Evolutionary conservation across 2,797 vertebrate species (phyloP).

Genomic region (Neomorphus geoffroyi): DNA sequence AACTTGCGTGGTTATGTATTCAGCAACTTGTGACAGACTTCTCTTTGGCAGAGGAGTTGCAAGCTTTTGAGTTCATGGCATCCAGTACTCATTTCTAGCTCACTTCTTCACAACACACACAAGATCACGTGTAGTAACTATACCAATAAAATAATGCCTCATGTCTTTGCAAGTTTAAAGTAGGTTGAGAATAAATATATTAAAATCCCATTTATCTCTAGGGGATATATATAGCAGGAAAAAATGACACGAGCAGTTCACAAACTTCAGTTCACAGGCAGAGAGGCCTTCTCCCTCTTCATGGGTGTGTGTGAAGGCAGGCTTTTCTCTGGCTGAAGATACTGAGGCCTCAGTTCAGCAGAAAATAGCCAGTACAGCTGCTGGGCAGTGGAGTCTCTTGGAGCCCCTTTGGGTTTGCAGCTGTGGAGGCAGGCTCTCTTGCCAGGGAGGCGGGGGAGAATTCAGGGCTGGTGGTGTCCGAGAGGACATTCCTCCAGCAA

Average conservation of each 20-base stretch:
- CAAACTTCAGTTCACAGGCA: not conserved
- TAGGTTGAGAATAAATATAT: not conserved
- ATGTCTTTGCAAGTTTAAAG: not conserved
- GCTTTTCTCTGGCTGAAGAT: not conserved
- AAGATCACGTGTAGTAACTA: not conserved
- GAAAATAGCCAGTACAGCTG: slow-evolving; percentile 57
- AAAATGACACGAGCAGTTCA: not conserved
- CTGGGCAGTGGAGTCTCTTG: not conserved
- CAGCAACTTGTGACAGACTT: slow-evolving; percentile 41
- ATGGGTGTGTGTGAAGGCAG: not conserved
- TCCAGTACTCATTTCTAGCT: slow-evolving; percentile 10
- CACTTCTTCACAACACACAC: not conserved
- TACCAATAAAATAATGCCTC: not conserved
- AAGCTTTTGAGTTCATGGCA: slow-evolving; percentile 3
- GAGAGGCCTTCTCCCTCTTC: not conserved
- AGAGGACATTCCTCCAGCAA: slow-evolving; percentile 22
- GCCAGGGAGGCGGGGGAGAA: not conserved
- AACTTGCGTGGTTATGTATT: not conserved
- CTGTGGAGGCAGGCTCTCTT: not conserved
- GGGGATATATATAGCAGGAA: not conserved
- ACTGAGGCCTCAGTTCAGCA: not conserved
- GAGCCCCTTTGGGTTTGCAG: slow-evolving; percentile 31
- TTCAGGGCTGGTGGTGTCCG: not conserved
- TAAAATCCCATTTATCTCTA: not conserved
- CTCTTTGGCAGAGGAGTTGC: slow-evolving; percentile 5